Evolutionary conservation across 2,888 invertebrate species (phyloP).

Genomic region (Pyrrhia umbra): DNA sequence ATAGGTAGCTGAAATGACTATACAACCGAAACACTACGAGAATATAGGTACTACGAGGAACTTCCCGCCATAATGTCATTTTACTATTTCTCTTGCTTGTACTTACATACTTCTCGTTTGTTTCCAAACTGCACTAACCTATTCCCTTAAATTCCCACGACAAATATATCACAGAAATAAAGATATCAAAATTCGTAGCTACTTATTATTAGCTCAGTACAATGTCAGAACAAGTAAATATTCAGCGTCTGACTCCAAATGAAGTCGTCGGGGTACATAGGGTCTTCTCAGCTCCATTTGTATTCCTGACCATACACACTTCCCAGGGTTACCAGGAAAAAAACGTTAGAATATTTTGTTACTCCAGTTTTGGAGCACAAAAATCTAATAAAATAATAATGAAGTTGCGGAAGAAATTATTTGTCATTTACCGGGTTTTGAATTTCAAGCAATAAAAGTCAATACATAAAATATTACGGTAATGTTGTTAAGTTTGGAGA

Average conservation of each 20-base stretch:
- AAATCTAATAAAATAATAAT: conserved; percentile 4
- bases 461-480: conserved; percentile 12
- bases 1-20: neutral
- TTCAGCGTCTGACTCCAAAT: conserved; percentile 41
- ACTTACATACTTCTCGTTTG: too few relatives aligned
- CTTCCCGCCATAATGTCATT: too few relatives aligned
- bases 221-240: conserved; percentile 58
- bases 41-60: too few relatives aligned
- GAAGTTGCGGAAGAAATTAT: conserved; percentile 14
- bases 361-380: conserved; percentile 14
- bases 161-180: conserved; percentile 19
- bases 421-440: conserved; percentile 19
- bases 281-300: conserved; percentile 47
- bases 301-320: conserved; percentile 56
- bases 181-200: conserved; percentile 33
- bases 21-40: neutral
- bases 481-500: conserved; percentile 13
- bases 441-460: conserved; percentile 1
- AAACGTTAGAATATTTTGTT: conserved; percentile 31
- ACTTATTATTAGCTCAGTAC: conserved; percentile 44
- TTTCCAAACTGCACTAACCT: too few relatives aligned
- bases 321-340: conserved; percentile 43
- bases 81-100: too few relatives aligned
- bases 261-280: conserved; percentile 41
- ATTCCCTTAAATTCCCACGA: too few relatives aligned